Evolutionary conservation across 2,113 vertebrate species (phyloP), one percentile per base, ranked within the genome.

Genomic region (Heterocephalus glaber): DNA sequence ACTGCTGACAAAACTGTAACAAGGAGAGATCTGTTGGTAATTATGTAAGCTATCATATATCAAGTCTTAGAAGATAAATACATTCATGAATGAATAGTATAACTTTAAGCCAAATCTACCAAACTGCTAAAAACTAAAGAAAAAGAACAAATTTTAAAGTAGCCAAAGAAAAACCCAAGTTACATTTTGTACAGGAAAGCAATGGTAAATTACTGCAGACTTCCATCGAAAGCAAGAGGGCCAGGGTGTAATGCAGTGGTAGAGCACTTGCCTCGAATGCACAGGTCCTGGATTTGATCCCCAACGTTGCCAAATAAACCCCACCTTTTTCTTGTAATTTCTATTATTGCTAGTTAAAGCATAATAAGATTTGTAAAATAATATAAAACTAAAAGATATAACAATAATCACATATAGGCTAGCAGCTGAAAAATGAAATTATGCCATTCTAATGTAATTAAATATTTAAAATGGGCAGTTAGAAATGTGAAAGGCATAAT

Each of bases 1-100:
- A 26, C 24, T 76, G 19, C 47, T 84, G 6, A 83, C 4, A 80
- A 95, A 83, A 81, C 9, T 3, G 4, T 28, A 54, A 35, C 2
- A 24, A 22, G 30, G 26, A 92, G 3, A 86, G 17, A 12, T 5
- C 9, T 49, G 82, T 72, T 11, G 7, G 26, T 89, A 86, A 54
- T 90, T 81, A 82, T n/a, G 6, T 38, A 70, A 70, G 44, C 30
- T 11, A 35, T 88, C 47, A 28, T 60, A 14, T 91, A 65, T 33
- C 26, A 63, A 83, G 3, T 41, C 79, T 95, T 92, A 52, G 19
- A 76, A 84, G 65, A 84, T 20, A 92, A 84, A 63, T 60, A 33
- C 38, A 92, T 35, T n/a, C 8, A 41, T 85, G 0, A 38, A 65
- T 63, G 47, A 94, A 28, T 76, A 90, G n/a, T 41, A 33, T 13